phyloP scores from a whole-genome alignment of 2,113 vertebrate genomes.

The Bubo scandiacus region DNA sequence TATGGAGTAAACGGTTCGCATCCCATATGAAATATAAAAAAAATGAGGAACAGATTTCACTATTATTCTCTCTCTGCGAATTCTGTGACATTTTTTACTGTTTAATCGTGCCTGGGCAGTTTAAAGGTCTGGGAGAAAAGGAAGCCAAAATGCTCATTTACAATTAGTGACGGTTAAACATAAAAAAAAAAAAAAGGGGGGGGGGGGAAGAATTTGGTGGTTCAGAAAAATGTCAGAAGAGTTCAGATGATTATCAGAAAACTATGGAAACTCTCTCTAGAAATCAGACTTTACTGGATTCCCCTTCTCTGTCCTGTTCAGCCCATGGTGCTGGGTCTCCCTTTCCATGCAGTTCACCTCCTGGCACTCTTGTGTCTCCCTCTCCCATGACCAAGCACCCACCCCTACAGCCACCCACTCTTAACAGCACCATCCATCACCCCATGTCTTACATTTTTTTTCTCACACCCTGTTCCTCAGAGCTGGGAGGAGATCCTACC shows the following conservation, averaged over 20 bases:
- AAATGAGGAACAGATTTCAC: conserved; percentile 67
- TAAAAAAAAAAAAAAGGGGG: background rate
- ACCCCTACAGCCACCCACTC: background rate
- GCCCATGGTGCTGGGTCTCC: background rate
- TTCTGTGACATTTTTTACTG: conserved; percentile 52
- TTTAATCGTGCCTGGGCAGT: conserved; percentile 31
- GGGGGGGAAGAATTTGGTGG: background rate
- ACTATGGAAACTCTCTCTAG: background rate
- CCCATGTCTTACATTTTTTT: background rate
- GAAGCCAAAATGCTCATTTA: conserved; percentile 14
- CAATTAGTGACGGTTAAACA: background rate
- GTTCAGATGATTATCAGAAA: conserved; percentile 14
- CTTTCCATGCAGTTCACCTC: background rate
- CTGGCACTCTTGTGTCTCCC: background rate
- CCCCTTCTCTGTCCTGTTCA: background rate
- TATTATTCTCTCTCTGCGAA: conserved; percentile 42
- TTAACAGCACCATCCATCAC: background rate
- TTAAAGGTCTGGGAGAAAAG: conserved; percentile 19
- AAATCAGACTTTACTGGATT: background rate
- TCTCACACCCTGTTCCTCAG: background rate
- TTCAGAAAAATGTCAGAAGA: background rate
- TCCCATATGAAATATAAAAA: conserved; percentile 69
- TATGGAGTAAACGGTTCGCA: conserved; percentile 59
- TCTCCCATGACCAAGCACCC: background rate
- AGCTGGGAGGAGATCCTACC: background rate